Evolutionary conservation across 2,888 invertebrate species (phyloP).

Genomic region (Encarsia formosa): DNA sequence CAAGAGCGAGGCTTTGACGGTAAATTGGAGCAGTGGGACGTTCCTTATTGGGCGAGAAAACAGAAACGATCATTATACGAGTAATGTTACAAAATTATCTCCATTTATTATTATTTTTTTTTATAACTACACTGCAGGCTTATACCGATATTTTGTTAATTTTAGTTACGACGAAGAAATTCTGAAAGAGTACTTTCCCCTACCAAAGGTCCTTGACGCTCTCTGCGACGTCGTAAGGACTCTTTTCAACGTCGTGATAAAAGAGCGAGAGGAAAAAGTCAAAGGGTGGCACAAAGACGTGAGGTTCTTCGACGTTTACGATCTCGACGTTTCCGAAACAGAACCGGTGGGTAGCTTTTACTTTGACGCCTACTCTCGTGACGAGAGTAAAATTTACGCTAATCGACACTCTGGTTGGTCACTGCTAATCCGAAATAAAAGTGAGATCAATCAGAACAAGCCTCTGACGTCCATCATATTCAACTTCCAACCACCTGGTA

Average conservation of each 20-base stretch:
- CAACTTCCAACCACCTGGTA: constrained; percentile 68
- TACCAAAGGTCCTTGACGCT: constrained; percentile 74
- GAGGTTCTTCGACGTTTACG: constrained; percentile 74
- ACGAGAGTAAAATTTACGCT: constrained; percentile 61
- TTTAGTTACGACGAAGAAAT: constrained; percentile 64
- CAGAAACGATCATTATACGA: constrained; percentile 65
- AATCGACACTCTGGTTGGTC: constrained; percentile 70
- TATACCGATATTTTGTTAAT: too few species aligned
- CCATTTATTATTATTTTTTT: background rate
- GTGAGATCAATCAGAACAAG: constrained; percentile 59
- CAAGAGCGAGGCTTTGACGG: constrained; percentile 66
- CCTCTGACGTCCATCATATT: constrained; percentile 81
- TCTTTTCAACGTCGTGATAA: constrained; percentile 74
- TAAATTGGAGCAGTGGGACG: constrained; percentile 73
- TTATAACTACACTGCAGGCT: too few species aligned
- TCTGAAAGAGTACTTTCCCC: constrained; percentile 76
- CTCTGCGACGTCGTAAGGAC: constrained; percentile 71
- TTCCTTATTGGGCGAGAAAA: constrained; percentile 82
- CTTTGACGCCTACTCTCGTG: constrained; percentile 73
- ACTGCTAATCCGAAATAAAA: constrained; percentile 71
- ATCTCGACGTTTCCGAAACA: constrained; percentile 56
- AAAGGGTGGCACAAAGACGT: constrained; percentile 85
- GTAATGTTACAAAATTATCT: constrained; percentile 37
- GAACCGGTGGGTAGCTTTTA: constrained; percentile 78
- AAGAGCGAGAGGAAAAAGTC: constrained; percentile 59